Evolutionary conservation across 2,113 vertebrate species (phyloP), one percentile per base, ranked within the genome.

Genomic region (Chelonoidis abingdonii): DNA sequence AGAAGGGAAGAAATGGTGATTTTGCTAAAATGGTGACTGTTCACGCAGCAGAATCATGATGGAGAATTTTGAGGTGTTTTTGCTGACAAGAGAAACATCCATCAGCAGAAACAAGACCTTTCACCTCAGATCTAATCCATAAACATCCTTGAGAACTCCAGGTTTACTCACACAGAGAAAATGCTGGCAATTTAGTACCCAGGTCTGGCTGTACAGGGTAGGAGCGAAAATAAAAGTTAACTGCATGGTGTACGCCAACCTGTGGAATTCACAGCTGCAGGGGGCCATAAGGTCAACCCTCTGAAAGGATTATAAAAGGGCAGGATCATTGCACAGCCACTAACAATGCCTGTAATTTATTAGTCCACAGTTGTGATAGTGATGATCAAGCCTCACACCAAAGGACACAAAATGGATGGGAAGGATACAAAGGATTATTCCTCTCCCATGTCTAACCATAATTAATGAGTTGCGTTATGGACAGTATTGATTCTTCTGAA

Each of bases 401-500:
- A 35, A 75, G 75, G 0, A 50, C 10, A 38, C 9, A 69, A 93
- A 92, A 25, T 7, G 8, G 86, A 90, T 5, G 56, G 89, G 49
- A 83, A 86, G 62, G n/a, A 72, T 81, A 38, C 49, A 22, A 10
- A 91, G 52, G 86, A 93, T 91, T 93, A 84, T 87, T 83, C 89
- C 16, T 44, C 56, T 84, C 80, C 65, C 2, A 0, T 53, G 29
- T 52, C 54, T 82, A 16, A 87, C 81, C 5, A 31, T 78, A 92
- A 91, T 83, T 56, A 91, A 54, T 93, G 47, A 92, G 54, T 4
- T 92, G 69, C 22, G 54, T 93, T 91, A 93, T n/a, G 90, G 85
- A 72, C 80, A 88, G 83, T 87, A 95, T 95, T 96, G 53, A 85
- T 91, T 78, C 81, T 47, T 94, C 86, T 94, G 65, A 89, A 94